Percentiles rank a stretch among this genome's conserved stretches.
These are phyloP conservation scores for Halcyon chelicuti DNA, from an alignment of 2,797 vertebrate species.

Conservation along the genomic window DNA sequence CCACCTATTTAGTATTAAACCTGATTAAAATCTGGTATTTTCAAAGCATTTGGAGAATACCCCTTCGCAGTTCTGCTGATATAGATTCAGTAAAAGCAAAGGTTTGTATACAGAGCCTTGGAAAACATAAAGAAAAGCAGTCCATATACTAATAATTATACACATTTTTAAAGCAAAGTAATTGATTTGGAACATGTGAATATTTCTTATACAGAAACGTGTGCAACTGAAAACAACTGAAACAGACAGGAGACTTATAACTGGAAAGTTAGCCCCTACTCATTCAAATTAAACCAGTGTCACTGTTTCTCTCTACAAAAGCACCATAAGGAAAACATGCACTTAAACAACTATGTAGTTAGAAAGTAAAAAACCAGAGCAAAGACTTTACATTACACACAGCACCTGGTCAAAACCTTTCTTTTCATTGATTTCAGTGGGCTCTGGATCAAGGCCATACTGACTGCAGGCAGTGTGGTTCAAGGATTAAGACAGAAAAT, in stretches of 20 bases:
- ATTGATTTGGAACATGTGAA: not conserved
- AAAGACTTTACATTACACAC: not conserved
- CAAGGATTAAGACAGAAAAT: constrained; percentile 28
- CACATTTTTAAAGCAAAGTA: not conserved
- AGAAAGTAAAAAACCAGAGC: not conserved
- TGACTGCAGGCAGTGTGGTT: not conserved
- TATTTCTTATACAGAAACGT: not conserved
- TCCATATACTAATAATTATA: not conserved
- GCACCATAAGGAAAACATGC: not conserved
- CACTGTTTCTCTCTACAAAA: not conserved
- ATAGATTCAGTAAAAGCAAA: not conserved
- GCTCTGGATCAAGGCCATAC: constrained; percentile 21
- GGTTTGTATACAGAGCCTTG: not conserved
- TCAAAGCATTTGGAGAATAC: not conserved
- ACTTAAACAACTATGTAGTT: not conserved
- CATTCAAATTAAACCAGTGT: not conserved
- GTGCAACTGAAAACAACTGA: not conserved
- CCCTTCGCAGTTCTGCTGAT: not conserved
- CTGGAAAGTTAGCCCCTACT: not conserved
- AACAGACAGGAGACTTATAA: not conserved
- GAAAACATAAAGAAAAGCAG: not conserved
- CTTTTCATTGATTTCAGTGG: not conserved
- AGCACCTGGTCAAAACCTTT: constrained; percentile 2
- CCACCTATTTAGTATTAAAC: not conserved
- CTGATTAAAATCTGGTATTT: not conserved